These are phyloP conservation scores for Hypocryptadius cinnamomeus DNA, from an alignment of 2,113 vertebrate species.

Conservation along the genomic window DNA sequence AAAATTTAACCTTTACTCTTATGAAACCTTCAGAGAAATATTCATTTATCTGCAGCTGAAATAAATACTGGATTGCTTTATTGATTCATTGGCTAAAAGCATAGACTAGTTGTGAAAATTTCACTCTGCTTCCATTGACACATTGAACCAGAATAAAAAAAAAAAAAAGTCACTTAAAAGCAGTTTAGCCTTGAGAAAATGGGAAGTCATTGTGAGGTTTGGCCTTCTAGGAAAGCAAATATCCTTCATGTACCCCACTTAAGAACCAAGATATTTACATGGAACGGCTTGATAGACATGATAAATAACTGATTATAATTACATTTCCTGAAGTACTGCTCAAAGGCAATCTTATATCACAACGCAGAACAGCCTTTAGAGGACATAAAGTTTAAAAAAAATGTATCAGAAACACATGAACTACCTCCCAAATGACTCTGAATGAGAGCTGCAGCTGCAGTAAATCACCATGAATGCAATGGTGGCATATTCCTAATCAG, in stretches of 20 bases:
- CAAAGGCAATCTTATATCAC: not conserved
- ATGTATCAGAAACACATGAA: not conserved
- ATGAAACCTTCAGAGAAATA: not conserved
- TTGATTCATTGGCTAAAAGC: not conserved
- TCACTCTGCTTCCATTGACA: not conserved
- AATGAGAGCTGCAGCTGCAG: not conserved
- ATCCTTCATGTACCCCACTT: not conserved
- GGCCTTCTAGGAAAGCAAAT: not conserved
- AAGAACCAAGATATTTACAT: not conserved
- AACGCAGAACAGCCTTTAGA: not conserved
- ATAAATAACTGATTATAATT: not conserved
- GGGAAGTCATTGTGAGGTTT: not conserved
- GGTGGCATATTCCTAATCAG: not conserved
- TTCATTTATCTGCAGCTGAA: slow-evolving; percentile 2
- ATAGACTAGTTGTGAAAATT: not conserved
- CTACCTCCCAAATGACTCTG: not conserved
- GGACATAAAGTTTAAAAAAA: not conserved
- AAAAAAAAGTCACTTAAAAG: not conserved
- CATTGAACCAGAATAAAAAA: not conserved
- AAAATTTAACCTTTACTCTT: slow-evolving; percentile 16
- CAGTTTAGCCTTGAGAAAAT: not conserved
- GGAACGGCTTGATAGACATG: not conserved
- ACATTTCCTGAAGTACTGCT: not conserved
- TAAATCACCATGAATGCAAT: not conserved
- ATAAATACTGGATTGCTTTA: slow-evolving; percentile 26